phyloP scores from a whole-genome alignment of 2,888 invertebrate species.

The Fabriciana adippe region DNA sequence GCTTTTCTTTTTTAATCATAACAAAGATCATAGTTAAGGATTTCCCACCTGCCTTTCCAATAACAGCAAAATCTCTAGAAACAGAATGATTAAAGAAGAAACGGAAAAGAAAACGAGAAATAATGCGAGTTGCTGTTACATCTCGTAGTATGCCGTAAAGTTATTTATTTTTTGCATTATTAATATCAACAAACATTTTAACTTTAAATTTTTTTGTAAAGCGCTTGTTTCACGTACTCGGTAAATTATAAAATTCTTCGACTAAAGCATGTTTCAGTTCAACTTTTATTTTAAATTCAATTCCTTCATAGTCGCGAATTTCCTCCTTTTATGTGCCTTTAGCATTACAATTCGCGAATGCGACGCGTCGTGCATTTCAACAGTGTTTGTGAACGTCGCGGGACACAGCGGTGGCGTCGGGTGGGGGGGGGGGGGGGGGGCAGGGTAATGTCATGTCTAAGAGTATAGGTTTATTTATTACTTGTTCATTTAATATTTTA shows the following conservation, averaged over 20 bases:
- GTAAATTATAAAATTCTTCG: slow-evolving; percentile 15
- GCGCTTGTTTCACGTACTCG: not conserved
- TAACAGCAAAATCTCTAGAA: too few species aligned
- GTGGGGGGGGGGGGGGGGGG: not conserved
- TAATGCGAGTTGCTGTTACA: too few species aligned
- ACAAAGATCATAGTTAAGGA: too few species aligned
- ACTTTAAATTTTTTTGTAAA: not conserved
- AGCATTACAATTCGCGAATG: slow-evolving; percentile 15
- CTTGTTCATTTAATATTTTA: too few species aligned
- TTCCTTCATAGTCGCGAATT: slow-evolving; percentile 19
- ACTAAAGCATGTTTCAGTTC: slow-evolving; percentile 13
- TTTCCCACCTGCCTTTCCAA: too few species aligned
- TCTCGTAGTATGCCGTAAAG: too few species aligned
- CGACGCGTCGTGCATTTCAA: slow-evolving; percentile 15
- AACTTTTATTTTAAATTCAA: slow-evolving; percentile 22
- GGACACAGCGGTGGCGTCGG: not conserved
- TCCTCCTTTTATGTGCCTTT: slow-evolving; percentile 22
- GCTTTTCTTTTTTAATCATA: too few species aligned
- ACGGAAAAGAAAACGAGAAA: too few species aligned
- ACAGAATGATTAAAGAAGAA: too few species aligned
- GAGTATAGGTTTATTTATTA: too few species aligned
- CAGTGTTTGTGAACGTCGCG: not conserved
- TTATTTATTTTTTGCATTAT: not conserved
- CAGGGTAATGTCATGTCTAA: too few species aligned
- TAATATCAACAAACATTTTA: not conserved